These are phyloP conservation scores for Typhlomys cinereus DNA, from an alignment of 2,113 vertebrate species.

Conservation along the genomic window DNA sequence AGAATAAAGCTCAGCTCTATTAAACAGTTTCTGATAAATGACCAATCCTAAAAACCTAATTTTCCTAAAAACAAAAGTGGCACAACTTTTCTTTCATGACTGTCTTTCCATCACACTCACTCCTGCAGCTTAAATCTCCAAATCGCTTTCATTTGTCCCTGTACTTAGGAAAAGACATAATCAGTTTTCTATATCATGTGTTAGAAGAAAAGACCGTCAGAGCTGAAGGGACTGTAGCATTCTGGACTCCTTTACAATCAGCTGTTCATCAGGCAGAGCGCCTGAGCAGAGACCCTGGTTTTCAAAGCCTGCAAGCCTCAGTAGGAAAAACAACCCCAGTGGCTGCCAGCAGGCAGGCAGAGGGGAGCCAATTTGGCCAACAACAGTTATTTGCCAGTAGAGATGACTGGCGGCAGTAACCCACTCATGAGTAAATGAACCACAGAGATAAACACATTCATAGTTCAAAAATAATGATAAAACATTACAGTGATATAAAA, in stretches of 20 bases:
- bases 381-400: background rate
- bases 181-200: constrained; percentile 49
- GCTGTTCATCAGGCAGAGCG: background rate
- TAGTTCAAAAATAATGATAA: constrained; percentile 27
- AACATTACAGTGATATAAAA: background rate
- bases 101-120: background rate
- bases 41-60: background rate
- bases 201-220: constrained; percentile 40
- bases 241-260: background rate
- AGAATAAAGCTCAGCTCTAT: background rate
- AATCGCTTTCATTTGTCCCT: constrained; percentile 43
- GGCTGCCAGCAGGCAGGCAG: background rate
- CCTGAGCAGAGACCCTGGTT: constrained; percentile 18
- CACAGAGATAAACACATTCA: background rate
- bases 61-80: background rate
- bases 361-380: background rate
- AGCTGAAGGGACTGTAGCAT: background rate
- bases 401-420: background rate
- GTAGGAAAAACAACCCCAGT: background rate
- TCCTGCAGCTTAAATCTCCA: constrained; percentile 43
- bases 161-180: constrained; percentile 41
- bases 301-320: background rate
- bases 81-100: background rate
- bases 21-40: constrained; percentile 6
- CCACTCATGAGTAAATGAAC: background rate